Base-by-base conservation (phyloP, 1,140 invertebrate genomes). In the Lordiphosa collinella region DNA sequence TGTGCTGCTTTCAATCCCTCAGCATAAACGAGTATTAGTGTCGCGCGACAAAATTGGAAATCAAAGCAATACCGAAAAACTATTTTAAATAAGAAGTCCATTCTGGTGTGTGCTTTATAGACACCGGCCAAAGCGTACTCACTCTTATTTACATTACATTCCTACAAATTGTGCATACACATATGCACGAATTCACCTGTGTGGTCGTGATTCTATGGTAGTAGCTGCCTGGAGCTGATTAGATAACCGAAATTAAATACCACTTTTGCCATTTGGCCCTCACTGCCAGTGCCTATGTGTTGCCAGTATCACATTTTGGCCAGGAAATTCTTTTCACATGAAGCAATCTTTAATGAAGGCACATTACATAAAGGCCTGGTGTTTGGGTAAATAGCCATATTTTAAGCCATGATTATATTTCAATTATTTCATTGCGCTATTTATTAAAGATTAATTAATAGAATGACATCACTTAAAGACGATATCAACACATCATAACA, bases 281-380 rank as follows among this genome's bases (percentile, higher is more conserved):
- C 54, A 52, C 16, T 73, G 55, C 14, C 46, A 60, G 51, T 64
- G 54, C 43, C 43, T 48, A 36, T 47, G 40, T 59, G 69, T 70
- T 65, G 22, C 65, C 48, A 44, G 41, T 79, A 79, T 66, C 69
- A 73, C 50, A 54, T 10, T 29, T 38, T 54, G 43, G 62, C 51
- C 44, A 54, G 71, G 44, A 72, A 82, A 82, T 82, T 82, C 76
- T 84, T 82, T 40, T 54, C 55, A 36, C 51, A 68, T 80, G 76
- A 80, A 84, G 76, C 62, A 71, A 82, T 84, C 58, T 44, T 66
- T 64, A 54, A 71, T 67, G 52, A 40, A 55, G 43, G 48, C 36
- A 10, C 11, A 58, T 84, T 82, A 84, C 78, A 84, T 82, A 80
- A 80, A 37, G 34, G 31, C 8, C 14, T 25, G 52, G 56, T 38